phyloP scores from a whole-genome alignment of 2,888 invertebrate genomes.

The Melieria picta region DNA sequence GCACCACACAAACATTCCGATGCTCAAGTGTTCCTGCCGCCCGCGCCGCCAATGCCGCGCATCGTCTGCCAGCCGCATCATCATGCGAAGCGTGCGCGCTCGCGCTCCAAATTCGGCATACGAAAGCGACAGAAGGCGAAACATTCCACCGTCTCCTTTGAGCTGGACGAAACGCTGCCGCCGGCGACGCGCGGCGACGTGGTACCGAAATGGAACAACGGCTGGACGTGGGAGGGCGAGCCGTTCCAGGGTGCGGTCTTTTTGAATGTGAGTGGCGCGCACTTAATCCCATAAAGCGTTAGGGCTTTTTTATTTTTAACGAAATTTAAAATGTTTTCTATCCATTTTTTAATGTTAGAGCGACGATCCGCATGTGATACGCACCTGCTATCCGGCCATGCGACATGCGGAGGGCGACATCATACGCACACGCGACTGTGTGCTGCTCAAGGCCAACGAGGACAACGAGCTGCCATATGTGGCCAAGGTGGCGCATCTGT shows the following conservation, averaged over 20 bases:
- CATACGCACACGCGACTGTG: slow-evolving; percentile 88
- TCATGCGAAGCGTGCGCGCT: slow-evolving; percentile 59
- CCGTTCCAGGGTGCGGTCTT: slow-evolving; percentile 85
- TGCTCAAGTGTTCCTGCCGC: slow-evolving; percentile 55
- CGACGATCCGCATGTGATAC: slow-evolving; percentile 77
- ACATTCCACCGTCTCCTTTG: slow-evolving; percentile 58
- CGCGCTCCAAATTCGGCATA: slow-evolving; percentile 63
- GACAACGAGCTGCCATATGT: slow-evolving; percentile 91
- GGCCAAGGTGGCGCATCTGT: slow-evolving; percentile 92
- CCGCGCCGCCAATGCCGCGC: slow-evolving; percentile 45
- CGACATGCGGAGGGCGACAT: slow-evolving; percentile 88
- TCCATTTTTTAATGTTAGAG: slow-evolving; percentile 69
- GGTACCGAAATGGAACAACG: slow-evolving; percentile 86
- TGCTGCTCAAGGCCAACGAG: slow-evolving; percentile 86
- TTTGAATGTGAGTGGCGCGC: slow-evolving; percentile 75
- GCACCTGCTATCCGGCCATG: slow-evolving; percentile 92
- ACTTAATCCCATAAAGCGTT: not conserved
- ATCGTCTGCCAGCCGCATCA: slow-evolving; percentile 44
- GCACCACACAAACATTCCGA: slow-evolving; percentile 49
- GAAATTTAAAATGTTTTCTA: not conserved
- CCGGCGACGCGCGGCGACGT: slow-evolving; percentile 62
- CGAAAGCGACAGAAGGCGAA: slow-evolving; percentile 61
- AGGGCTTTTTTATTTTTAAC: not conserved
- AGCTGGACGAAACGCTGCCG: slow-evolving; percentile 67
- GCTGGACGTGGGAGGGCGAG: slow-evolving; percentile 92